These are phyloP conservation scores for Platysternon megacephalum DNA, from an alignment of 2,113 vertebrate species.

Conservation along the genomic window DNA sequence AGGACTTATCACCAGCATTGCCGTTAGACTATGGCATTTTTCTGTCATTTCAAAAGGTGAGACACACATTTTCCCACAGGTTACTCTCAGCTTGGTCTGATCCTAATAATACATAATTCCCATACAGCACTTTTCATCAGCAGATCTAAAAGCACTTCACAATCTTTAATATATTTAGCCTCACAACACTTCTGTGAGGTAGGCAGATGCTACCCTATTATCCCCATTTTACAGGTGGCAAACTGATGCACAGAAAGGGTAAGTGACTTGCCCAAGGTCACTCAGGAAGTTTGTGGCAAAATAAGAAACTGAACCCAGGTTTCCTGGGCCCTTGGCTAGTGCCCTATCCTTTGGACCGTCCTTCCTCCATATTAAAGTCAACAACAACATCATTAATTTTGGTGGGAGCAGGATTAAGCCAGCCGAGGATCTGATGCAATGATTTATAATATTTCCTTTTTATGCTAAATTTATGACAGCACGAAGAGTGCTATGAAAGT, in stretches of 20 bases:
- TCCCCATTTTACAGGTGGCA: no score
- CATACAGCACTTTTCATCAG: background rate
- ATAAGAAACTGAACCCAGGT: no score
- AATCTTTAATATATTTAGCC: no score
- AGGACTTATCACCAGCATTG: background rate
- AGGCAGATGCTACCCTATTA: no score
- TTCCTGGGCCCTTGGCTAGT: no score
- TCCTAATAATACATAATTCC: background rate
- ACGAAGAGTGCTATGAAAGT: background rate
- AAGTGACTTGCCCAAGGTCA: no score
- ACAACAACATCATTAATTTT: background rate
- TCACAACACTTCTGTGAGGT: no score
- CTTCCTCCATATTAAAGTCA: background rate
- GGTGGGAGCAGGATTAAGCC: rapidly evolving
- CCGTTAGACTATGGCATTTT: background rate
- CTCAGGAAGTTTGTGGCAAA: no score
- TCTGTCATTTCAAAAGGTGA: slow-evolving; percentile 4
- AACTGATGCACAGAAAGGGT: no score
- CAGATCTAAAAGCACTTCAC: no score
- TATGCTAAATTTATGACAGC: background rate
- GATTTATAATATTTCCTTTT: slow-evolving; percentile 15
- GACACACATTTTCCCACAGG: background rate
- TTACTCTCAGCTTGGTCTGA: background rate
- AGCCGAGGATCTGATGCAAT: background rate
- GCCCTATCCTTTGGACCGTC: no score